phyloP scores from a whole-genome alignment of 2,888 invertebrate species.

The Andrena hattorfiana region DNA sequence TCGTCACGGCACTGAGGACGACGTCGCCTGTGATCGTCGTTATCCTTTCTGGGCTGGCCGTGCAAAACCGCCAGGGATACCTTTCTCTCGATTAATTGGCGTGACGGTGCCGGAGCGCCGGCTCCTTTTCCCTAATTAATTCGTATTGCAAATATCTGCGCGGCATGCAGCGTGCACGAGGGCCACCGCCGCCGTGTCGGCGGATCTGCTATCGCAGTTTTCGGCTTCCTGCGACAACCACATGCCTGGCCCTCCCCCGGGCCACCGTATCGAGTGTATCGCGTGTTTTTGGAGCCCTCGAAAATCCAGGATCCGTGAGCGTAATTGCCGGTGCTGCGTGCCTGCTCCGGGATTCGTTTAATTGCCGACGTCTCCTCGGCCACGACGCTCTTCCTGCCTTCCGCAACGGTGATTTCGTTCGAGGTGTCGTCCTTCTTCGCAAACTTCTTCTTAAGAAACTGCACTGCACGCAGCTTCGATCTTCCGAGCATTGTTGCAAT shows the following conservation, averaged over 20 bases:
- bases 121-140: constrained; percentile 71
- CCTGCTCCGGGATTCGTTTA: constrained; percentile 58
- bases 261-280: constrained; percentile 10
- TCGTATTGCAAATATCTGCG: constrained; percentile 66
- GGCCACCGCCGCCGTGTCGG: neutral
- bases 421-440: neutral
- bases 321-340: constrained; percentile 64
- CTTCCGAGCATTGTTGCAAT: too few relatives aligned
- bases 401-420: constrained; percentile 1
- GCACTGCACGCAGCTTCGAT: too few relatives aligned
- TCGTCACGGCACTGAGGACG: neutral
- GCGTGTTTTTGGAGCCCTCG: constrained; percentile 46
- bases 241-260: neutral
- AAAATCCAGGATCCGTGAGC: constrained; percentile 50
- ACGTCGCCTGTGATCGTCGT: constrained; percentile 32
- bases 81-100: constrained; percentile 78
- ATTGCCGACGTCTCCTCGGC: constrained; percentile 46
- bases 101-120: constrained; percentile 68
- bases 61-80: constrained; percentile 46
- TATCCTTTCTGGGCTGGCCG: constrained; percentile 31
- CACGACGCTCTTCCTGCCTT: constrained; percentile 2
- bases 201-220: constrained; percentile 56
- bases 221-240: constrained; percentile 59
- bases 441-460: too few relatives aligned
- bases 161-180: constrained; percentile 36